Evolutionary conservation across 2,888 invertebrate genomes (phyloP), one percentile per base, ranked within the genome.

Genomic region (Arge pagana): DNA sequence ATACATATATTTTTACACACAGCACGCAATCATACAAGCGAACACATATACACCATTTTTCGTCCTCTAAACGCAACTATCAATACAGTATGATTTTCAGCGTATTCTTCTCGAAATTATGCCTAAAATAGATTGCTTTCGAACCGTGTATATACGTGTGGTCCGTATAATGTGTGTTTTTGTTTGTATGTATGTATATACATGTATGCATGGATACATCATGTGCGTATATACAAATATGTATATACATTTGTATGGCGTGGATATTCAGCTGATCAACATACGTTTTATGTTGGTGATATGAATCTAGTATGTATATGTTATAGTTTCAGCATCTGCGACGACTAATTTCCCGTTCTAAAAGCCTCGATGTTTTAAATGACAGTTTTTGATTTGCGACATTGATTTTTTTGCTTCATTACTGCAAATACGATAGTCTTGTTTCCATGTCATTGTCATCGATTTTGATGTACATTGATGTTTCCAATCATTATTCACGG

Each of bases 81-180:
- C 15, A 31, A 50, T 48, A 51, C 37, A 31, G 31, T 28, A 45
- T 36, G 23, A 50, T 13, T 42, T 33, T 41, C 51, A 36, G 15
- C 50, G 45, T 41, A 43, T 35, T 54, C 40, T 33, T 50, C 37
- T 21, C 40, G 36, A 53, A 35, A 18, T 15, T 49, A 16, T 40
- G 16, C 35, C 10, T 2, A 39, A 15, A 11, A 30, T 26, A 23
- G 16, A 48, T 51, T 41, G 30, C 42, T 53, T 52, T 53, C 26
- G 19, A 50, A 10, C n/a, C 28, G n/a, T n/a, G 28, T 26, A 26
- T 26, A 26, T 26, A 26, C n/a, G n/a, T 26, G 4, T 26, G n/a
- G 8, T 26, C 28, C n/a, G n/a, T 26, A 2, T 26, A 26, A 26
- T 26, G n/a, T 26, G 28, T 26, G n/a, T 26, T 10, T 26, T 10